Evolutionary conservation across 1,140 invertebrate species (phyloP).

Genomic region (Drosophila gunungcola): DNA sequence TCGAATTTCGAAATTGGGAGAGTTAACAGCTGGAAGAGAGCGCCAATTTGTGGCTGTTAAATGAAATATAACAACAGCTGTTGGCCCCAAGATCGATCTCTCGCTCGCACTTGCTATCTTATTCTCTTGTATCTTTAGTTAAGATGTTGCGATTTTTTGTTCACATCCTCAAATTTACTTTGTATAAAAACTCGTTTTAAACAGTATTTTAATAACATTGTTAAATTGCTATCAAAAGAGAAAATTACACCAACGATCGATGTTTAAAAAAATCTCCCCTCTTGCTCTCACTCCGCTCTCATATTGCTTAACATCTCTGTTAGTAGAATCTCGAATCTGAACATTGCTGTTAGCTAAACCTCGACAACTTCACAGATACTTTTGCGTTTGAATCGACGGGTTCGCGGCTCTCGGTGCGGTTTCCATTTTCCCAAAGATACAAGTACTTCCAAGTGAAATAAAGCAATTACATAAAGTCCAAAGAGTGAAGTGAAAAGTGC

Average conservation of each 20-base stretch:
- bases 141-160: no score
- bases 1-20: conserved; percentile 65
- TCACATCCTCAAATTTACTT: no score
- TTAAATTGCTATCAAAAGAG: no score
- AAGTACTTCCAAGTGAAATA: conserved; percentile 35
- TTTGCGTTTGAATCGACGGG: conserved; percentile 68
- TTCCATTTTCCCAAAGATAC: conserved; percentile 22
- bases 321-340: conserved; percentile 1
- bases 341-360: conserved; percentile 1
- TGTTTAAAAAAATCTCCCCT: background rate
- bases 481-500: conserved; percentile 30
- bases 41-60: no score
- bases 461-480: conserved; percentile 47
- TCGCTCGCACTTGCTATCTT: no score
- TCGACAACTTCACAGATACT: conserved; percentile 56
- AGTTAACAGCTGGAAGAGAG: conserved; percentile 4
- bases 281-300: conserved; percentile 1
- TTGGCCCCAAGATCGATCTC: conserved; percentile 20
- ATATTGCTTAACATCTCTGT: conserved; percentile 5
- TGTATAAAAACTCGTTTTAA: no score
- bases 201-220: no score
- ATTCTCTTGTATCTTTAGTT: no score
- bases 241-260: no score
- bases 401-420: conserved; percentile 31
- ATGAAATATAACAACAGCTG: conserved; percentile 8